Percentiles rank a stretch among this genome's conserved stretches.
These are phyloP conservation scores for Alentia gelatinosa DNA, from an alignment of 2,888 invertebrate species.

Conservation along the genomic window DNA sequence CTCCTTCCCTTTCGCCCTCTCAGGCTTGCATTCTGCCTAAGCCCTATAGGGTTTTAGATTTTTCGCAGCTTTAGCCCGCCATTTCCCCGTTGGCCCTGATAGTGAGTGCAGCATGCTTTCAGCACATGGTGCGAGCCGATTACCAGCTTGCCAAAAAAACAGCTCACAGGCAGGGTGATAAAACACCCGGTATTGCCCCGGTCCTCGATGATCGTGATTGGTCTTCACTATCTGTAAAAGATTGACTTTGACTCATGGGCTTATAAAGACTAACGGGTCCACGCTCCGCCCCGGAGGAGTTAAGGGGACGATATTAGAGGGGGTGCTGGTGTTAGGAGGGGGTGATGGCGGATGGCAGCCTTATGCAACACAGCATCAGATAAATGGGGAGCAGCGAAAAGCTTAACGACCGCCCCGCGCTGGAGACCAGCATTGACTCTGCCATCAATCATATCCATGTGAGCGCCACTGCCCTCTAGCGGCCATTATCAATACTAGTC, in stretches of 20 bases:
- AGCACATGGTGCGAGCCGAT: too few species aligned
- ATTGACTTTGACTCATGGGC: not conserved
- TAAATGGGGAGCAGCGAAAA: not conserved
- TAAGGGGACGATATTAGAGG: not conserved
- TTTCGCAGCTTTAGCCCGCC: too few species aligned
- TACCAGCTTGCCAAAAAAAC: too few species aligned
- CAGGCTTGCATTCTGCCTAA: too few species aligned
- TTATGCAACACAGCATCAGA: not conserved
- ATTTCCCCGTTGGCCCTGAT: too few species aligned
- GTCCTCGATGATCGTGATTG: not conserved
- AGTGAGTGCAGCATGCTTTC: too few species aligned
- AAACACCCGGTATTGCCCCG: not conserved
- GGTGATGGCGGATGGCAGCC: not conserved
- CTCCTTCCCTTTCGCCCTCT: too few species aligned
- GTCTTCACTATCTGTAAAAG: not conserved
- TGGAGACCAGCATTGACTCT: not conserved
- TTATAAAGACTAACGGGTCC: not conserved
- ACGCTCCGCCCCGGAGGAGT: not conserved
- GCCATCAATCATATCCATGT: not conserved
- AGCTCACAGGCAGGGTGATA: not conserved
- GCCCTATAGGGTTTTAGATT: too few species aligned
- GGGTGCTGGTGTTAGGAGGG: not conserved
- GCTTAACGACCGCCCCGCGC: not conserved
- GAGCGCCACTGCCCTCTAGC: not conserved
- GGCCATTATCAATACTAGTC: constrained; percentile 1